Conservation (phyloP, 2,113 vertebrate species). For the Neopipo cinnamomea region DNA sequence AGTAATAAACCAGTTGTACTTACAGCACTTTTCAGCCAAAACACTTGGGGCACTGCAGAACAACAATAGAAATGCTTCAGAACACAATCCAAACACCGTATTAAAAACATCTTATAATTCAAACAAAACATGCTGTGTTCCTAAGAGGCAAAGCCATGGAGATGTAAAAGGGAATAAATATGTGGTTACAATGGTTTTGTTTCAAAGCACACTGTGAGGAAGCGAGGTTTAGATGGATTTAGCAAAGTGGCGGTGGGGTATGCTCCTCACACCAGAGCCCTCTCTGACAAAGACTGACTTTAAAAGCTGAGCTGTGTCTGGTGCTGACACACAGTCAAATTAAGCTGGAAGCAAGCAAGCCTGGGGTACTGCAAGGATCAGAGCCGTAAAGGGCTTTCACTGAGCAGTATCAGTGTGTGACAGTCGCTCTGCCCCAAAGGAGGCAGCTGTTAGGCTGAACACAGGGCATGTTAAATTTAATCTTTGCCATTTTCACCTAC, state of each 20-base stretch:
- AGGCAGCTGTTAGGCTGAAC: background rate
- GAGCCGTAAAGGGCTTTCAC: background rate
- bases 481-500: background rate
- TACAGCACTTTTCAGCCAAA: conserved; percentile 3
- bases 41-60: conserved; percentile 61
- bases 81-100: background rate
- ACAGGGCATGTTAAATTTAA: background rate
- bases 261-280: background rate
- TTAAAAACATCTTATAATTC: background rate
- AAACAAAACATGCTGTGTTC: background rate
- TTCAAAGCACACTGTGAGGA: background rate
- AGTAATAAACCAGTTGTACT: background rate
- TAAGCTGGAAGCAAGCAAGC: background rate
- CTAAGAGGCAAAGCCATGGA: background rate
- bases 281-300: background rate
- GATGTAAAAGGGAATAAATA: background rate
- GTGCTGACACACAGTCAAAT: background rate
- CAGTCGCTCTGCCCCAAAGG: background rate
- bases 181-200: background rate
- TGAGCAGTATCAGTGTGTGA: background rate
- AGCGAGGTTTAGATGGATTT: background rate
- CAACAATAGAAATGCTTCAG: conserved; percentile 10
- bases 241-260: background rate
- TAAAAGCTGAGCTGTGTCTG: background rate
- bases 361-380: background rate